Conservation (phyloP, 2,888 invertebrate species). For the Tortrix viridana region DNA sequence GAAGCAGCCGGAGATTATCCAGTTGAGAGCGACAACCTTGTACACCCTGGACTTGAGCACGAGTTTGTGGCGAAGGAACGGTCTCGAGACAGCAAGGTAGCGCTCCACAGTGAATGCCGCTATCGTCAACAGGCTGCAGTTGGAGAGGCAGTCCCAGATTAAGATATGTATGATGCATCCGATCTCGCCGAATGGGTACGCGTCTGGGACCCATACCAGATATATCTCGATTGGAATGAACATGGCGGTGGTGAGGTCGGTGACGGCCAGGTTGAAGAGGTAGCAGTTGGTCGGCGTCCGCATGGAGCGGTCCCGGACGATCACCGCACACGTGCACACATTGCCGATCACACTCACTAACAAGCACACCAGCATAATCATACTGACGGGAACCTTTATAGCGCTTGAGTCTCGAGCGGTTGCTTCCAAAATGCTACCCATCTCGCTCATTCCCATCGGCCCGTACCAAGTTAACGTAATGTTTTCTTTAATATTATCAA, state of each 20-base stretch:
- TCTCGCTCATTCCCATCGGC: conserved; percentile 64
- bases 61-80: conserved; percentile 91
- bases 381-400: conserved; percentile 77
- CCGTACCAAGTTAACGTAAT: conserved; percentile 66
- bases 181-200: conserved; percentile 89
- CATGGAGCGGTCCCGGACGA: conserved; percentile 89
- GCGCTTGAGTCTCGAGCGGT: conserved; percentile 71
- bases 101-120: conserved; percentile 95
- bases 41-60: conserved; percentile 91
- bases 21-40: conserved; percentile 88
- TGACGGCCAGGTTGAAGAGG: conserved; percentile 90
- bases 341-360: conserved; percentile 89
- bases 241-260: conserved; percentile 88
- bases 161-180: conserved; percentile 90
- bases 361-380: conserved; percentile 86
- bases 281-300: conserved; percentile 93
- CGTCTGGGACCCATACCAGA: conserved; percentile 89
- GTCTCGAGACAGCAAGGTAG: conserved; percentile 93
- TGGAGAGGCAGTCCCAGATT: conserved; percentile 91
- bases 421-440: conserved; percentile 67
- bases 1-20: conserved; percentile 89
- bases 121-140: conserved; percentile 92
- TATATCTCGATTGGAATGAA: conserved; percentile 92
- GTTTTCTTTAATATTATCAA: conserved; percentile 46
- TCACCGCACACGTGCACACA: conserved; percentile 90